Percentiles rank a stretch among this genome's conserved stretches.
Conservation (phyloP, 2,888 invertebrate genomes). For the Ectropis crepuscularia region DNA sequence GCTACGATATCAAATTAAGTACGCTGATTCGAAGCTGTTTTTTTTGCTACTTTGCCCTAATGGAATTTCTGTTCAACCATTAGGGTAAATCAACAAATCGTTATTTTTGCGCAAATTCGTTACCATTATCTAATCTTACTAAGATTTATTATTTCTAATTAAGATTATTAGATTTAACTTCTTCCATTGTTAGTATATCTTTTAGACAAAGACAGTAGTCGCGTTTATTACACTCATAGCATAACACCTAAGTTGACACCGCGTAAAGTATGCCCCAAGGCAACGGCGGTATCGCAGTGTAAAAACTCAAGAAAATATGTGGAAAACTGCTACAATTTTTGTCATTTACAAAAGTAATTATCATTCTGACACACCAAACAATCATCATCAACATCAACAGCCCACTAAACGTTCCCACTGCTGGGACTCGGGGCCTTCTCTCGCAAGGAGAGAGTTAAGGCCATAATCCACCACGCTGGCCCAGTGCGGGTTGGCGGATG, state of each 20-base stretch:
- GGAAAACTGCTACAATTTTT: neutral
- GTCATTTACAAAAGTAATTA: neutral
- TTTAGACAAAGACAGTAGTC: constrained; percentile 8
- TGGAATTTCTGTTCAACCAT: constrained; percentile 18
- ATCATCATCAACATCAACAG: too few relatives aligned
- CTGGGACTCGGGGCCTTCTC: too few relatives aligned
- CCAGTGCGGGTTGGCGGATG: too few relatives aligned
- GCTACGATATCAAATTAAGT: constrained; percentile 33
- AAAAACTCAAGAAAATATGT: neutral
- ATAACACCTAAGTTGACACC: constrained; percentile 11
- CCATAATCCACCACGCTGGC: too few relatives aligned
- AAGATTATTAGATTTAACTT: too few relatives aligned
- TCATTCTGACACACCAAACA: too few relatives aligned
- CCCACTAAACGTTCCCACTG: too few relatives aligned
- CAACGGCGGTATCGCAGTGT: constrained; percentile 9
- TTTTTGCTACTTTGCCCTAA: constrained; percentile 23
- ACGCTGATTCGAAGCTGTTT: constrained; percentile 16
- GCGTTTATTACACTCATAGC: constrained; percentile 2
- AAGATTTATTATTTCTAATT: too few relatives aligned
- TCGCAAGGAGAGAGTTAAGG: too few relatives aligned
- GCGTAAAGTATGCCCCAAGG: constrained; percentile 14
- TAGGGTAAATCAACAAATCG: constrained; percentile 3
- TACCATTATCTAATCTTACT: constrained; percentile 8
- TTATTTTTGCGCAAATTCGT: constrained; percentile 3
- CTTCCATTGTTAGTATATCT: neutral